Conservation (phyloP, 2,113 vertebrate genomes). For the Larimichthys crocea region DNA sequence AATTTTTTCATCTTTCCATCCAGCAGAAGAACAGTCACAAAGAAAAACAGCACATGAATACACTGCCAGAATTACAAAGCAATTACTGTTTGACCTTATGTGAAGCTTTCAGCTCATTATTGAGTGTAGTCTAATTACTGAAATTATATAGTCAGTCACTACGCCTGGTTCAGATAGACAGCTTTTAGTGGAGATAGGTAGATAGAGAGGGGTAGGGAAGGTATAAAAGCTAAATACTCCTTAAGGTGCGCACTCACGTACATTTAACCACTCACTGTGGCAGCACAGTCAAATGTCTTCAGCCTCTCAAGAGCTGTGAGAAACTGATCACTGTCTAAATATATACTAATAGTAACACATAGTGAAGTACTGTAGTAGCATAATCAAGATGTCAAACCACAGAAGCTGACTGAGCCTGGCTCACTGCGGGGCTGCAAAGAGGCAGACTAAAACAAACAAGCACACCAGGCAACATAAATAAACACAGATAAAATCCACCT, state of each 20-base stretch:
- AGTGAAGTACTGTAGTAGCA: not conserved
- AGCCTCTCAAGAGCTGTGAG: not conserved
- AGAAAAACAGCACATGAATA: not conserved
- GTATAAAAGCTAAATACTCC: not conserved
- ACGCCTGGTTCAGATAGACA: not conserved
- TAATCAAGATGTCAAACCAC: not conserved
- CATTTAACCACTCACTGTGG: not conserved
- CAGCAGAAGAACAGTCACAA: conserved; percentile 17
- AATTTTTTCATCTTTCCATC: conserved; percentile 32
- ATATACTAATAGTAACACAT: not conserved
- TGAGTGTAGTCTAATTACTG: conserved; percentile 24
- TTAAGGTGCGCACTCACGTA: not conserved
- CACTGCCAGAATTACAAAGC: conserved; percentile 33
- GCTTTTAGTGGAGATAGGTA: not conserved
- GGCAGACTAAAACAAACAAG: not conserved
- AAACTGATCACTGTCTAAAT: not conserved
- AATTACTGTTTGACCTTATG: conserved; percentile 43
- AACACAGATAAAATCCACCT: not conserved
- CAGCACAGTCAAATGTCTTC: not conserved
- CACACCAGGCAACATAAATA: not conserved
- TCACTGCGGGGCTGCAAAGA: not conserved
- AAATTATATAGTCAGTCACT: conserved; percentile 31
- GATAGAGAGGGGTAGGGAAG: not conserved
- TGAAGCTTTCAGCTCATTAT: conserved; percentile 38
- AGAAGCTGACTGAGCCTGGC: not conserved